These are phyloP conservation scores for Nothoprocta perdicaria DNA, from an alignment of 2,113 vertebrate genomes.

Conservation along the genomic window DNA sequence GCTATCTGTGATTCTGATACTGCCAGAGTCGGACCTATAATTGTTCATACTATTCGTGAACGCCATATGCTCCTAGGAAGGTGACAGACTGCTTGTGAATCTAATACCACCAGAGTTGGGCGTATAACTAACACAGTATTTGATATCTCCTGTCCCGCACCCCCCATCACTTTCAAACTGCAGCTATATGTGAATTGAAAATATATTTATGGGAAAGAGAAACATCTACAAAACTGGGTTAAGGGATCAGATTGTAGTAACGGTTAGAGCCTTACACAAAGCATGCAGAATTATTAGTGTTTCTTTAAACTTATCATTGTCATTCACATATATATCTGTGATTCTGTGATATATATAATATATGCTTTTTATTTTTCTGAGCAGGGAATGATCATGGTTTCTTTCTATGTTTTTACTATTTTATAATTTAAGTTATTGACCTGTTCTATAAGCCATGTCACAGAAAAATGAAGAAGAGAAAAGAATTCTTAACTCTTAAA, in stretches of 20 bases:
- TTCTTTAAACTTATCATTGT: background rate
- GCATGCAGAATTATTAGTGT: background rate
- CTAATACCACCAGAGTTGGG: no score
- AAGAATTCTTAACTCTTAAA: background rate
- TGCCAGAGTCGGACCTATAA: no score
- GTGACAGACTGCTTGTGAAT: no score
- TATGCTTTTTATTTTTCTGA: background rate
- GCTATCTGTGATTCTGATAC: no score
- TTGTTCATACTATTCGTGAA: no score
- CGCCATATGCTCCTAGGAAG: no score
- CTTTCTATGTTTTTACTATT: background rate
- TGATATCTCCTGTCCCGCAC: no score
- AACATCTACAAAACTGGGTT: background rate
- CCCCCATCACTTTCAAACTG: no score
- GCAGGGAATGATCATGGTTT: background rate
- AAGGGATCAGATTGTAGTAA: background rate
- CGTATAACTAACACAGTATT: no score
- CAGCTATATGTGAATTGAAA: background rate
- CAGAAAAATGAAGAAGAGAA: background rate
- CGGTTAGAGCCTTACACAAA: background rate
- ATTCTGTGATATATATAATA: no score
- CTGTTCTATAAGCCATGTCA: background rate
- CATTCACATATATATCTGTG: no score
- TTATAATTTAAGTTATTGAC: background rate
- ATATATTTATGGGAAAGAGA: background rate